Evolutionary conservation across 1,140 invertebrate species (phyloP).

Genomic region (Drosophila sulfurigaster): DNA sequence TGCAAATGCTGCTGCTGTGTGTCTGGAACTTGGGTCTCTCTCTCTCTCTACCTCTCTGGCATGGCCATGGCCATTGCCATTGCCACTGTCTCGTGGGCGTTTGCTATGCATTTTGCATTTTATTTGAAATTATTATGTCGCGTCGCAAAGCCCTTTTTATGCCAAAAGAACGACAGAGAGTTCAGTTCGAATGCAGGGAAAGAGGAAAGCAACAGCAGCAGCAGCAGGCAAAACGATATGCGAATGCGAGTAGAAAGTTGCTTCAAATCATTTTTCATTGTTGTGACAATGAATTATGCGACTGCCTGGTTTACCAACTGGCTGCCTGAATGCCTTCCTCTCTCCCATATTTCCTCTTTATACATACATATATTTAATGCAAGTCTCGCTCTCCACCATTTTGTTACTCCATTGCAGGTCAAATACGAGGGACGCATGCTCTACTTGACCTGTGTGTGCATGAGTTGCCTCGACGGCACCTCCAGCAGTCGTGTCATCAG

Average conservation of each 20-base stretch:
- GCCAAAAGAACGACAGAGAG: neutral
- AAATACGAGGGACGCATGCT: slow-evolving; percentile 94
- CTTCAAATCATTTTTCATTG: slow-evolving; percentile 77
- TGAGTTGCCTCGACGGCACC: slow-evolving; percentile 94
- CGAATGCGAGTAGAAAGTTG: slow-evolving; percentile 43
- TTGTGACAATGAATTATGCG: slow-evolving; percentile 54
- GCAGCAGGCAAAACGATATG: neutral
- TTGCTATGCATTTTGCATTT: slow-evolving; percentile 81
- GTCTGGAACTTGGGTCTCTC: slow-evolving; percentile 28
- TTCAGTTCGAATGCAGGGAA: neutral
- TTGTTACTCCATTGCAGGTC: slow-evolving; percentile 87
- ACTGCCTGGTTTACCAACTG: slow-evolving; percentile 10
- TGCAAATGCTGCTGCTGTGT: slow-evolving; percentile 28
- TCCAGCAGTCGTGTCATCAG: slow-evolving; percentile 89
- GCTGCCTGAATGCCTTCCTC: neutral
- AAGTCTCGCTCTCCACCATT: neutral
- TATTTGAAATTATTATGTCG: slow-evolving; percentile 83
- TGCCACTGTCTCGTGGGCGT: slow-evolving; percentile 64
- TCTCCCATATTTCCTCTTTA: neutral
- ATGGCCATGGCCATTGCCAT: slow-evolving; percentile 24
- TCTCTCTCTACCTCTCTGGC: neutral
- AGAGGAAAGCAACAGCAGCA: neutral
- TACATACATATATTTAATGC: slow-evolving; percentile 17
- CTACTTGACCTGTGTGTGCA: slow-evolving; percentile 96
- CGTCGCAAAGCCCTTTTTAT: slow-evolving; percentile 50